Base-by-base conservation (phyloP, 2,888 invertebrate species). In the Lasioglossum morio region DNA sequence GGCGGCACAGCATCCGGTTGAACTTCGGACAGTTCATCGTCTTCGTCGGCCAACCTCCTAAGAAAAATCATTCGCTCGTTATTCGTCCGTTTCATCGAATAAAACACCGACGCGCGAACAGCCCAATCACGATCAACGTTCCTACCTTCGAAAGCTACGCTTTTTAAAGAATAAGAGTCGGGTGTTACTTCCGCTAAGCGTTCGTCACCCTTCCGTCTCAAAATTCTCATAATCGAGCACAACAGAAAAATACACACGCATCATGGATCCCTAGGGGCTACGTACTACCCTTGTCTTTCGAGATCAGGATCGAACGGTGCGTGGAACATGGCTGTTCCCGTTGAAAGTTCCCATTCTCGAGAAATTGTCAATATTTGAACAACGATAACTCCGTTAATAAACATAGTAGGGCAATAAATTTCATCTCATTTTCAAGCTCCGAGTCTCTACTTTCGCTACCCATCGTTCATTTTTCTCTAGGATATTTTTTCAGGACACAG, bases 1-100 rank as follows among this genome's bases (percentile, higher is more conserved):
- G 98, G 98, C 66, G 99, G 99, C 77, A 99, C 99, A 19, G 99
- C 98, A 95, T 99, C 99, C 79, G 99, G 99, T 94, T 99, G 98
- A 81, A 99, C 99, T 95, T 99, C 99, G 72, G 98, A 98, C 90
- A 99, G 96, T 95, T 99, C 99, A 95, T 99, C 99, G 95, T 99
- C 99, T 95, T 99, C 99, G 93, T 98, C 98, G 69, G 98, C 97
- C 95, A 98, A 95, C 92, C 98, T 96, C 96, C 98, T 98, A 96
- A 81, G 91, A 82, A 80, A 87, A 86, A 86, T 53, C 53, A 23
- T 70, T 46, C 16, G 23, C 3, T 14, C 40, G n/a, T 86, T 85
- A 77, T 23, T 40, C 43, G 48, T 75, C 72, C 34, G 81, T 77
- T 77, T 63, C 73, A 43, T 72, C 74, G 72, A 27, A 37, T 40